phyloP scores from a whole-genome alignment of 2,888 invertebrate genomes.

The Schizotus pectinicornis region DNA sequence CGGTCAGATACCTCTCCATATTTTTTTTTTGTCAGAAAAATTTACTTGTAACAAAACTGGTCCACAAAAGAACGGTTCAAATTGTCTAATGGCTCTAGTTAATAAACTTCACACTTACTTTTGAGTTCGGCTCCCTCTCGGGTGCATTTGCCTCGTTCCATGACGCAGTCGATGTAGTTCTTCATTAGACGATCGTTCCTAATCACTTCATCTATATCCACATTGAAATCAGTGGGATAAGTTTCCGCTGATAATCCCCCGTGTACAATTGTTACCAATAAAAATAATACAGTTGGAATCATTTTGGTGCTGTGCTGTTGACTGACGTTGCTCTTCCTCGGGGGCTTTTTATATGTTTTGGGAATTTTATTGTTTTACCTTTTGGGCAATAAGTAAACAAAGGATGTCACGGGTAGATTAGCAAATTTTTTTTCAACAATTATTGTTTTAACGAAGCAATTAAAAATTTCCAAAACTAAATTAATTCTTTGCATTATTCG shows the following conservation, averaged over 20 bases:
- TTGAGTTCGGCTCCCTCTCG: constrained; percentile 74
- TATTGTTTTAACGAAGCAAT: too few relatives aligned
- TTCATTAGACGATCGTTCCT: constrained; percentile 67
- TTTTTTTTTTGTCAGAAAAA: too few relatives aligned
- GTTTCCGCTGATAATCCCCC: neutral
- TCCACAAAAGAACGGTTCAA: too few relatives aligned
- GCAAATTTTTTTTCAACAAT: neutral
- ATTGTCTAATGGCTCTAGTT: too few relatives aligned
- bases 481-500: too few relatives aligned
- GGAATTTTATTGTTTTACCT: neutral
- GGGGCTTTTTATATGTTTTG: neutral
- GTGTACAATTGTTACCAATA: neutral
- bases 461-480: too few relatives aligned
- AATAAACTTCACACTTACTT: constrained; percentile 70
- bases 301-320: neutral
- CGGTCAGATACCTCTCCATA: too few relatives aligned
- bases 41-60: too few relatives aligned
- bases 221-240: constrained; percentile 58
- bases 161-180: constrained; percentile 59
- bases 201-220: constrained; percentile 72
- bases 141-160: constrained; percentile 70
- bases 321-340: neutral
- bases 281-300: neutral
- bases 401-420: neutral
- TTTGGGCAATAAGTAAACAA: neutral